Evolutionary conservation across 2,797 vertebrate genomes (phyloP).

Genomic region (Melanogrammus aeglefinus): DNA sequence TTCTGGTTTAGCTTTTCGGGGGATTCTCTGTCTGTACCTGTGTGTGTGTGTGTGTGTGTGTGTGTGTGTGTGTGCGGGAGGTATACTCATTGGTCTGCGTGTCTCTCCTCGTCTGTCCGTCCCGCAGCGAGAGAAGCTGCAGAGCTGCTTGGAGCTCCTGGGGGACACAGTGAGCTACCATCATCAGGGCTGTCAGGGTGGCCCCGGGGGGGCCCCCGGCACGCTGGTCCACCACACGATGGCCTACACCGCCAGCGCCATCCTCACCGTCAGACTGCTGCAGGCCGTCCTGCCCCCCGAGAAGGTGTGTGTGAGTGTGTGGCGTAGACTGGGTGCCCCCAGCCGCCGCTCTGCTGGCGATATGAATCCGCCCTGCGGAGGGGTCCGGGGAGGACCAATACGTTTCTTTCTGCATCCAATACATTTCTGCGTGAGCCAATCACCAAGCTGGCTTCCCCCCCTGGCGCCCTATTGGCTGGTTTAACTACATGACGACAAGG

Average conservation of each 20-base stretch:
- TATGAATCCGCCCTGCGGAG: too few relatives aligned
- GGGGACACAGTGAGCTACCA: conserved; percentile 84
- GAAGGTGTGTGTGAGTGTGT: conserved; percentile 66
- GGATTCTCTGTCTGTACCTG: background rate
- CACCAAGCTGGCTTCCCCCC: too few relatives aligned
- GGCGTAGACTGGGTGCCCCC: too few relatives aligned
- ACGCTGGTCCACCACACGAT: conserved; percentile 81
- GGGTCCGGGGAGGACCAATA: too few relatives aligned
- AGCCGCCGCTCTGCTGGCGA: too few relatives aligned
- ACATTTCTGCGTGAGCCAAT: too few relatives aligned
- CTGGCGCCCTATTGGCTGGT: too few relatives aligned
- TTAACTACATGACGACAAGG: too few relatives aligned
- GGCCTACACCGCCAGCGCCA: conserved; percentile 80
- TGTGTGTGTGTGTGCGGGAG: conserved; percentile 40
- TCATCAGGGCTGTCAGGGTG: conserved; percentile 62
- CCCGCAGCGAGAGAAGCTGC: conserved; percentile 85
- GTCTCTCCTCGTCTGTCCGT: background rate
- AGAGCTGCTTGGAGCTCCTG: conserved; percentile 77
- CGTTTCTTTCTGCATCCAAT: too few relatives aligned
- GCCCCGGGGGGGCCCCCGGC: conserved; percentile 65
- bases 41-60: background rate
- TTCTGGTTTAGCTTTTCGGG: background rate
- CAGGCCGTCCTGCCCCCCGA: conserved; percentile 89
- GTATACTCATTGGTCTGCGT: conserved; percentile 32
- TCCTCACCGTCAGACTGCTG: conserved; percentile 83